Conservation (phyloP, 2,797 vertebrate genomes). For the Lepidocolaptes lacrymiger region DNA sequence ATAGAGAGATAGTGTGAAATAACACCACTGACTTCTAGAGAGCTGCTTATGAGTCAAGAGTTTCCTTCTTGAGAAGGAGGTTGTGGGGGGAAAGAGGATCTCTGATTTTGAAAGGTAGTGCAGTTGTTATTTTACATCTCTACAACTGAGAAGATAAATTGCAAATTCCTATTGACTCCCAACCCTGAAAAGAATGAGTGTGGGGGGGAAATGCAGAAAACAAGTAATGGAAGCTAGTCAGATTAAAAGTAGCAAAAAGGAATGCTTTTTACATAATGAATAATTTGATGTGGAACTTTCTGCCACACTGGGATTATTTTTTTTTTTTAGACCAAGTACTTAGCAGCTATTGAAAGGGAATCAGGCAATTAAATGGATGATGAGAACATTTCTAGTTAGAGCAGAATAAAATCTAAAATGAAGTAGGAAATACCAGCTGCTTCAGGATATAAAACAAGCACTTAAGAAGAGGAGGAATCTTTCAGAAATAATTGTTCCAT, state of each 20-base stretch:
- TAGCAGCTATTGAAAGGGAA: constrained; percentile 12
- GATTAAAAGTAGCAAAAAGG: neutral
- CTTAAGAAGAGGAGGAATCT: constrained; percentile 1
- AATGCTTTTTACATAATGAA: neutral
- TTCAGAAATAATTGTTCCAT: neutral
- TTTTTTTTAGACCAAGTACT: neutral
- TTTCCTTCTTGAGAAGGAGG: neutral
- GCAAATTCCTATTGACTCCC: neutral
- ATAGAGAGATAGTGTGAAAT: neutral
- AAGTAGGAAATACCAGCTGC: neutral
- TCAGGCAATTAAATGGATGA: neutral
- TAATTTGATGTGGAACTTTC: neutral
- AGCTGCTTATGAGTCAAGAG: neutral
- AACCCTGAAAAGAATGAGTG: neutral
- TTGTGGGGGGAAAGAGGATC: neutral
- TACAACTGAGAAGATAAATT: neutral
- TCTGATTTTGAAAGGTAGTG: neutral
- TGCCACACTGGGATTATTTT: neutral
- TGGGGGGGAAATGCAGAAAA: neutral
- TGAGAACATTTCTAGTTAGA: neutral
- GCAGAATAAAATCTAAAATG: neutral
- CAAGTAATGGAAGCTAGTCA: neutral
- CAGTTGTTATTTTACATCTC: constrained; percentile 8
- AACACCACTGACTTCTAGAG: neutral
- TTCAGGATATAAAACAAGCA: neutral